Evolutionary conservation across 23 tunicate species (phyloP).

Genomic region (Trididemnum miniatum): DNA sequence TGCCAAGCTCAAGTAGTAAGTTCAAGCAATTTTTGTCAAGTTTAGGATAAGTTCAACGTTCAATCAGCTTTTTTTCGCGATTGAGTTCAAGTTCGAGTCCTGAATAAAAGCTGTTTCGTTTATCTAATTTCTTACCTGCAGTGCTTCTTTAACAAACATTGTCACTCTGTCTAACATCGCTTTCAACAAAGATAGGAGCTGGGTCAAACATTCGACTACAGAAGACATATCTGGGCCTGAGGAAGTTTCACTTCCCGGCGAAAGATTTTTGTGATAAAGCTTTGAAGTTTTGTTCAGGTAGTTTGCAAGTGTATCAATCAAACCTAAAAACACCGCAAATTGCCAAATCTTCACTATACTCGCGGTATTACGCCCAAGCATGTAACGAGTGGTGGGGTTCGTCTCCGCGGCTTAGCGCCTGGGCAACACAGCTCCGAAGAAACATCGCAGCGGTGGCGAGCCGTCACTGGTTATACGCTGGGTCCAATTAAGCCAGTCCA

Average conservation of each 20-base stretch:
- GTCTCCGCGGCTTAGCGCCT: not conserved
- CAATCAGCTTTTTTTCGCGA: too few relatives aligned
- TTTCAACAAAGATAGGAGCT: constrained; percentile 58
- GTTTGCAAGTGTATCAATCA: constrained; percentile 40
- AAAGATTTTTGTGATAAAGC: constrained; percentile 27
- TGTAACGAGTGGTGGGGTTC: not conserved
- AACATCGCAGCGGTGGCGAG: not conserved
- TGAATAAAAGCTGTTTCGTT: too few relatives aligned
- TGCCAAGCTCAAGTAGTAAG: too few relatives aligned
- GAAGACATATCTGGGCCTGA: not conserved
- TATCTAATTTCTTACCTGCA: constrained; percentile 44
- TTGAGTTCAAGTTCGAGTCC: too few relatives aligned
- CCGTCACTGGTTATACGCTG: not conserved
- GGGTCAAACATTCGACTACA: constrained; percentile 42
- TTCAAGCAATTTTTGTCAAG: too few relatives aligned
- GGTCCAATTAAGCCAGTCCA: not conserved
- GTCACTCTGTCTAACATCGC: constrained; percentile 77
- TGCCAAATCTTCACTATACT: not conserved
- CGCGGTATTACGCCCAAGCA: not conserved
- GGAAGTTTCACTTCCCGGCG: constrained; percentile 15
- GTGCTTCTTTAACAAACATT: constrained; percentile 66
- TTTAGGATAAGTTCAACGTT: too few relatives aligned
- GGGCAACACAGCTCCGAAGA: not conserved
- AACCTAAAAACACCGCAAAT: constrained; percentile 22
- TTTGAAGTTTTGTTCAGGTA: constrained; percentile 55